Base-by-base conservation (phyloP, 2,888 invertebrate species). In the Myopa tessellatipennis region DNA sequence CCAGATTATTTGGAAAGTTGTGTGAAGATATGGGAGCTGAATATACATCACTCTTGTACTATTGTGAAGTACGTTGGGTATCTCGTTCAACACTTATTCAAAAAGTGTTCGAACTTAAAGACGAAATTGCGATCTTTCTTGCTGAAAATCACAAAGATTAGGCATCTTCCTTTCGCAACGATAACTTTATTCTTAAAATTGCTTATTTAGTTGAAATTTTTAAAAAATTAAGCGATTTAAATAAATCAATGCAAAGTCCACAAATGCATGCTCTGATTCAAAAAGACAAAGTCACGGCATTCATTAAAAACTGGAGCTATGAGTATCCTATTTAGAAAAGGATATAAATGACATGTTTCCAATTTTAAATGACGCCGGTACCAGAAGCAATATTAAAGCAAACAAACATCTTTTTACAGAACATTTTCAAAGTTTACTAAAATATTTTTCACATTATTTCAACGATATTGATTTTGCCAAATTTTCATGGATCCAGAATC, bases 161-260 rank as follows among this genome's bases (percentile, higher is more conserved):
- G 61, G 71, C 61, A 77, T 40, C 55, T 71, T 71, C 60, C 58
- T 77, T 71, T 70, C 52, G 70, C 18, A 71, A 77, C 71, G 71
- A 77, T 77, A 71, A 77, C 45, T 77, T 77, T 77, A 77, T 77
- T 77, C 50, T 77, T 77, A 70, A 77, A 77, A 58, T 77, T 60
- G 71, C 63, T 50, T 70, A 77, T 77, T 71, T 77, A 69, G 60
- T 71, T 70, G 71, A 77, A 36, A 75, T 77, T 58, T 77, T 77
- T 61, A 69, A 77, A 70, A 77, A 77, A 77, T 61, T 77, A 45
- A 77, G 77, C 50, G 70, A 63, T 70, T 71, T 58, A 71, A 77
- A 71, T 77, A 71, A 75, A 75, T 75, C 58, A 50, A n/a, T n/a
- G n/a, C 77, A 77, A 73, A 52, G 65, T 38, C 58, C 73, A 70